Evolutionary conservation across 2,113 vertebrate species (phyloP).

Genomic region (Furnarius figulus): DNA sequence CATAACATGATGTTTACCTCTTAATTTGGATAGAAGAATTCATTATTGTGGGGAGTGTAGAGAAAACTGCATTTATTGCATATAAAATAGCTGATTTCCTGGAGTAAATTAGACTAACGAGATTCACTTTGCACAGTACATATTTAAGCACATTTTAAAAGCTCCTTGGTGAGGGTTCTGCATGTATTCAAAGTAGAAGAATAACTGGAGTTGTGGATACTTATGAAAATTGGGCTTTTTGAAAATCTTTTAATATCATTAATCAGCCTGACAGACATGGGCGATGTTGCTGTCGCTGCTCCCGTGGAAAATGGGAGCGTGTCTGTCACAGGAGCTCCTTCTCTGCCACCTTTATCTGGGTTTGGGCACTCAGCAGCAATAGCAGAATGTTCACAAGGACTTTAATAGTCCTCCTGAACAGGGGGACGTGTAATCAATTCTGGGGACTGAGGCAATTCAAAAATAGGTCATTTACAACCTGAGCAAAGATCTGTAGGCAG

Average conservation of each 20-base stretch:
- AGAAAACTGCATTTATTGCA: constrained; percentile 64
- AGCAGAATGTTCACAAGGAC: neutral
- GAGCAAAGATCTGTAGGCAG: neutral
- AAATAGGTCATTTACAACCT: constrained; percentile 19
- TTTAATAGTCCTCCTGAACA: neutral
- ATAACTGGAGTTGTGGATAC: constrained; percentile 13
- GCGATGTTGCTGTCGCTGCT: neutral
- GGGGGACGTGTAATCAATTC: neutral
- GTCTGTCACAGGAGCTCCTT: neutral
- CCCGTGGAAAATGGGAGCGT: rapidly evolving
- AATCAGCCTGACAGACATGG: neutral
- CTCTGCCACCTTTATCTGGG: neutral
- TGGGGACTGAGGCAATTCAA: neutral
- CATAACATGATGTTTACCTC: constrained; percentile 60
- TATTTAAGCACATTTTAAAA: constrained; percentile 61
- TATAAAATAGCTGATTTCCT: constrained; percentile 71
- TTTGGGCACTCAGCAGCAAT: neutral
- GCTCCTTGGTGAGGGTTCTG: constrained; percentile 23
- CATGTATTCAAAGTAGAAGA: constrained; percentile 42
- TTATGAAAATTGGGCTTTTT: neutral
- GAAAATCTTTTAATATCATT: neutral
- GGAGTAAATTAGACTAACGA: constrained; percentile 75
- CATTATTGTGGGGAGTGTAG: constrained; percentile 49
- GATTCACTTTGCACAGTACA: constrained; percentile 56
- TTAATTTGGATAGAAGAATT: constrained; percentile 60